These are phyloP conservation scores for Eira barbara DNA, from an alignment of 2,113 vertebrate genomes.

Conservation along the genomic window DNA sequence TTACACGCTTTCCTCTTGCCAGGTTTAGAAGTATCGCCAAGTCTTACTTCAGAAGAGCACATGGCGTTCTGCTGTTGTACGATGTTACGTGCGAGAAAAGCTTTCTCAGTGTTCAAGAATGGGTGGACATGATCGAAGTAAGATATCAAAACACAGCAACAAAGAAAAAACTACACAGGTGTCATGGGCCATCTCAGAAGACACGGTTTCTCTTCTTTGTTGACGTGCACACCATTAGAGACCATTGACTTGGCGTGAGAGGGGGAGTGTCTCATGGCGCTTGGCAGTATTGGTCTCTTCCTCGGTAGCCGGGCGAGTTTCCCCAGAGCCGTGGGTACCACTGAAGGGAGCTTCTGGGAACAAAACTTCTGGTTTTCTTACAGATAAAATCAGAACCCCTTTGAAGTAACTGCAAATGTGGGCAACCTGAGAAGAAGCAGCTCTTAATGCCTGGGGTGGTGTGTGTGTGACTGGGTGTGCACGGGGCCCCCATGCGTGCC, in stretches of 20 bases:
- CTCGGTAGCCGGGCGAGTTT: background rate
- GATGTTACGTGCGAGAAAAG: slow-evolving; percentile 95
- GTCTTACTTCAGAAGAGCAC: slow-evolving; percentile 96
- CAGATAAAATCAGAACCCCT: background rate
- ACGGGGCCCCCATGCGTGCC: rapidly evolving
- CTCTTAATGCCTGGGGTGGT: background rate
- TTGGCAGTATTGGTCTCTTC: background rate
- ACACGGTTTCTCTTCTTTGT: background rate
- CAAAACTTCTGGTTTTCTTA: background rate
- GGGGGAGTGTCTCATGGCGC: background rate
- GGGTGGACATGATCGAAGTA: slow-evolving; percentile 98
- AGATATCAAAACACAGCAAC: slow-evolving; percentile 31
- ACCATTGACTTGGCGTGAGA: background rate
- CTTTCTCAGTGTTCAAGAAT: slow-evolving; percentile 95
- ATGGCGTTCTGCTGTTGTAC: slow-evolving; percentile 94
- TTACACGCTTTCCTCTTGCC: background rate
- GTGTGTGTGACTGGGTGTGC: too few relatives aligned
- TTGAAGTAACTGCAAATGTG: background rate
- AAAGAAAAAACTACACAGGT: background rate
- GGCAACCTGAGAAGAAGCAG: background rate
- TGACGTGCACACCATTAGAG: background rate
- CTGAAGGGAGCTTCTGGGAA: background rate
- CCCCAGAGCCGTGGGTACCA: background rate
- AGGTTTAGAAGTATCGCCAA: slow-evolving; percentile 98
- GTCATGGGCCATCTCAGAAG: background rate